Evolutionary conservation across 2,113 vertebrate species (phyloP), one percentile per base, ranked within the genome.

Genomic region (Pelusios castaneus): DNA sequence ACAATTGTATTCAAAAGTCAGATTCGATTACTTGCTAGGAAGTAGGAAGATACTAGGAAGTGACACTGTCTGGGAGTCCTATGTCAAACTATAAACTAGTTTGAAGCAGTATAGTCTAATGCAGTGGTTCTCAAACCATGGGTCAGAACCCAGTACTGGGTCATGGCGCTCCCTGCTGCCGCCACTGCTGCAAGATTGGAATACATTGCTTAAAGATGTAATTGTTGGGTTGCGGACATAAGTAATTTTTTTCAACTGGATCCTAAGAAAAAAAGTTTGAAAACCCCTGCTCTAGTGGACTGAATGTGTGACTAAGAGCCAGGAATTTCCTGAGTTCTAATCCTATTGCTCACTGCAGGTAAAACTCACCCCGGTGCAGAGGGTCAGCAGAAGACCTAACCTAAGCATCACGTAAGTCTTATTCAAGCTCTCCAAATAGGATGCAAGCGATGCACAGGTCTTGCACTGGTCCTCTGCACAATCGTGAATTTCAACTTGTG

Each of bases 361-460:
- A 67, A 67, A 67, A 67, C 16, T 67, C 34, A 67, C 49, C 67
- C 22, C 54, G n/a, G 29, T 89, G 91, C 41, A 82, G 41, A 78
- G 31, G 31, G 86, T 47, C 43, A 49, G 88, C 34, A 76, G 27
- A 84, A 88, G 55, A 51, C 82, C 45, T 55, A 80, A 60, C n/a
- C n/a, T n/a, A n/a, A n/a, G 60, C 29, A 58, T 49, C 6, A 0
- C 5, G 51, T 80, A 29, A 58, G 49, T 51, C 79, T 67, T 60
- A 45, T 24, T 2, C 0, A 0, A 89, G 45, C 60, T 6, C 16
- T 63, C 73, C 75, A 56, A 91, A 76, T 0, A 0, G 9, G 51
- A 3, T 49, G 54, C 51, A n/a, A 1, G 1, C 4, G 55, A 43
- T 0, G 70, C 38, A 25, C 3, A 38, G 52, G n/a, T 45, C 90